These are phyloP conservation scores for Lampris incognitus DNA, from an alignment of 2,113 vertebrate genomes.

Conservation along the genomic window DNA sequence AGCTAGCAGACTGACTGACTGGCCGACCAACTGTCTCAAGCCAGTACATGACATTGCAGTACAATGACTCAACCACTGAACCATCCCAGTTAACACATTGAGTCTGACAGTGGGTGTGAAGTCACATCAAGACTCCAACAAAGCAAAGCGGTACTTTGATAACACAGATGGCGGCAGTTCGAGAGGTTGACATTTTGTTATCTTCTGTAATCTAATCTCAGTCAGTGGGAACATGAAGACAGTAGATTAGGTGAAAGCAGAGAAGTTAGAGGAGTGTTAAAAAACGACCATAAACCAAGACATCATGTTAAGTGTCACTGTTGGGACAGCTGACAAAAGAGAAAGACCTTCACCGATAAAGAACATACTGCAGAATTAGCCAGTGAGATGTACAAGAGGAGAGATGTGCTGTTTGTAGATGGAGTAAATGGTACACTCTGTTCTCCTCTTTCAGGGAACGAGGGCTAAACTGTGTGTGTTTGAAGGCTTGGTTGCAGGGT, in stretches of 20 bases:
- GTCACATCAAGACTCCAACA: constrained; percentile 39
- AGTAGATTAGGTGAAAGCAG: background rate
- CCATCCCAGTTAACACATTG: constrained; percentile 63
- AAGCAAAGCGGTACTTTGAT: constrained; percentile 15
- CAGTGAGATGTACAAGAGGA: constrained; percentile 51
- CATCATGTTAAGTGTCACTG: constrained; percentile 1
- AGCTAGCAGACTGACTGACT: constrained; percentile 39
- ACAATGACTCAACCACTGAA: constrained; percentile 70
- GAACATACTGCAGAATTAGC: constrained; percentile 24
- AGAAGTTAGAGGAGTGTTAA: background rate
- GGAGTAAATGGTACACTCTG: constrained; percentile 77
- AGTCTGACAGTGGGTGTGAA: constrained; percentile 44
- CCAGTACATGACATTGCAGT: constrained; percentile 56
- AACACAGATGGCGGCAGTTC: background rate
- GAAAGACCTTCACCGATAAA: background rate
- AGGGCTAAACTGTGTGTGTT: constrained; percentile 48
- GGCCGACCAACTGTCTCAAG: constrained; percentile 55
- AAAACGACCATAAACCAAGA: background rate
- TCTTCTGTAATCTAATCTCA: background rate
- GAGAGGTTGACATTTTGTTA: background rate
- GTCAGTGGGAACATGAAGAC: background rate
- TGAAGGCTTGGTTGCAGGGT: constrained; percentile 40
- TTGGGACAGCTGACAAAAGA: background rate
- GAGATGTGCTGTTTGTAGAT: constrained; percentile 63
- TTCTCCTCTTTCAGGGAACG: constrained; percentile 69